Base-by-base conservation (phyloP, 92 coral and sea anemone genomes). In the Zoanthus gigantus region DNA sequence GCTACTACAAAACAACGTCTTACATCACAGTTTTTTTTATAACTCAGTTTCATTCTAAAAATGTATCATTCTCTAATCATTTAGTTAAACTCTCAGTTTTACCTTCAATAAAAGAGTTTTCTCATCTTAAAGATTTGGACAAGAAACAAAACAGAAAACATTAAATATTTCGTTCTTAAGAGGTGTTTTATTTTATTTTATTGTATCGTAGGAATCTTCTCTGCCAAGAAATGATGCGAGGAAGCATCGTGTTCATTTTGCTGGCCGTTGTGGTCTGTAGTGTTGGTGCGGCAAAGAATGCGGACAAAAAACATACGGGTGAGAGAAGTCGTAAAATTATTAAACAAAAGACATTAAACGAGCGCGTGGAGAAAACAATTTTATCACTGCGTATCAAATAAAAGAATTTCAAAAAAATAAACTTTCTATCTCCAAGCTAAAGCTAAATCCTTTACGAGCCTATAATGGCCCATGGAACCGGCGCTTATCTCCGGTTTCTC, bases 251-350 rank as follows among this genome's bases (percentile, higher is more conserved):
- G 28, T 29, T 65, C 50, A 44, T 50, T 73, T 65, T 81, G 9
- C 66, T 81, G 54, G 85, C 76, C 46, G 11, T 81, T 47, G 74
- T 81, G 85, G 85, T 32, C 56, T 81, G 72, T 75, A 28, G 85
- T 45, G 44, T 65, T 17, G 45, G 5, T 7, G 85, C 85, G 18
- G 85, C 75, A 7, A 17, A 42, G n/a, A 81, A 63, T 0, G 85
- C 75, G n/a, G 42, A 81, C 48, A 81, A 81, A 12, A 81, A 81
- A 46, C 85, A 81, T 75, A 81, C 85, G 46, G 85, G 85, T 81
- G 37, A 29, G 85, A 44, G 10, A 4, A 0, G 32, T 9, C 18
- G 23, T 15, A 6, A 23, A 60, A 14, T 60, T 16, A 16, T 0
- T 60, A 6, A 14, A 5, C 31, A n/a, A 63, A 7, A 5, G 6